Conservation (phyloP, 2,797 vertebrate genomes). For the Enteromius radiatus region DNA sequence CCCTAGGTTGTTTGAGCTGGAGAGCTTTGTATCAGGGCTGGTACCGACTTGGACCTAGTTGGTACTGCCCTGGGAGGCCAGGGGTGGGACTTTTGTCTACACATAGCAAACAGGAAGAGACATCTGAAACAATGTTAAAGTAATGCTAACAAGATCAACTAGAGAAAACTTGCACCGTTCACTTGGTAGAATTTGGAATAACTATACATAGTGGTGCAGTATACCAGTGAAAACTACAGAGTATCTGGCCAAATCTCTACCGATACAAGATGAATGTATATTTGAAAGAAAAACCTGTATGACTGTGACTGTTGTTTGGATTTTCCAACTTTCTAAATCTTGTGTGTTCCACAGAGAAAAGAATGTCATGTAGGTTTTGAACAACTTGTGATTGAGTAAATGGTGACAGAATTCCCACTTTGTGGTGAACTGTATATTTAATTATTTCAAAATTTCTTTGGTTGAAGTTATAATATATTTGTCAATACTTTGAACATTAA, state of each 20-base stretch:
- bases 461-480: neutral
- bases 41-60: slow-evolving; percentile 81
- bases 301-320: neutral
- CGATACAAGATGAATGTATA: neutral
- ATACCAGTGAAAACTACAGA: neutral
- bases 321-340: neutral
- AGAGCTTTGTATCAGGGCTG: slow-evolving; percentile 87
- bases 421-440: neutral
- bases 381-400: neutral
- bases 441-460: neutral
- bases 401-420: neutral
- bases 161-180: neutral
- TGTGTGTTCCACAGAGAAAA: neutral
- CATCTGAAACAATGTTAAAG: neutral
- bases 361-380: neutral
- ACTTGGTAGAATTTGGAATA: neutral
- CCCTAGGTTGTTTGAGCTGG: slow-evolving; percentile 85
- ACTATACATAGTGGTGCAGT: neutral
- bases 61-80: slow-evolving; percentile 87
- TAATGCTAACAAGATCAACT: neutral
- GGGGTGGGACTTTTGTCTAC: slow-evolving; percentile 83
- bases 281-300: neutral
- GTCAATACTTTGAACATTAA: neutral
- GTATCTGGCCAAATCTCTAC: neutral
- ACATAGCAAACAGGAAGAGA: slow-evolving; percentile 37